Conservation (phyloP, 2,888 invertebrate genomes). For the Crematogaster levior region DNA sequence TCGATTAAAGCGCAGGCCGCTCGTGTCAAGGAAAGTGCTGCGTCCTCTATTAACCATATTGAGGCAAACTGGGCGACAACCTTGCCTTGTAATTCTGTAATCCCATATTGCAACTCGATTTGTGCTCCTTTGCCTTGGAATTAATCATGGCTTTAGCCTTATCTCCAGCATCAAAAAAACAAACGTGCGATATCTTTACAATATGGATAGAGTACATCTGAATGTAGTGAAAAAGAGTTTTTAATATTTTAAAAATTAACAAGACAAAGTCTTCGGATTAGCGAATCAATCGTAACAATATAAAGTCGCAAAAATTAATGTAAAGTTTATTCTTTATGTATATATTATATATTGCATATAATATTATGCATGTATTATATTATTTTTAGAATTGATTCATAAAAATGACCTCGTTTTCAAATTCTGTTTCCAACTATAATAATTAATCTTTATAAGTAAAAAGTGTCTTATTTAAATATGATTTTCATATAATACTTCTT, state of each 20-base stretch:
- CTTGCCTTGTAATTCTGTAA: slow-evolving; percentile 66
- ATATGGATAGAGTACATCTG: neutral
- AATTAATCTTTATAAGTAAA: slow-evolving; percentile 5
- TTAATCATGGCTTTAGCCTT: slow-evolving; percentile 29
- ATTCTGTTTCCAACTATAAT: neutral
- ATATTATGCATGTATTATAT: too few relatives aligned
- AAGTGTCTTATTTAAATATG: neutral
- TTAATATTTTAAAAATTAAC: neutral
- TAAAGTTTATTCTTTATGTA: neutral
- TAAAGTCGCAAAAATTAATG: neutral
- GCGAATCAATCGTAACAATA: neutral
- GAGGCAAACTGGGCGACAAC: slow-evolving; percentile 47
- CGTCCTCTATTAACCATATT: slow-evolving; percentile 63
- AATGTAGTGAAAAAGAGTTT: neutral
- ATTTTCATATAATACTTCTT: neutral
- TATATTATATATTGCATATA: too few relatives aligned
- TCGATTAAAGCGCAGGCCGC: slow-evolving; percentile 39
- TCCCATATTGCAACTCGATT: slow-evolving; percentile 63
- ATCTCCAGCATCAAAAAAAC: slow-evolving; percentile 40
- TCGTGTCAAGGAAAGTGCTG: slow-evolving; percentile 56
- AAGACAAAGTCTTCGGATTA: neutral
- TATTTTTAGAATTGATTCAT: neutral
- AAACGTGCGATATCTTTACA: neutral
- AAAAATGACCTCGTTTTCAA: neutral
- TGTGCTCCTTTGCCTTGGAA: slow-evolving; percentile 47